phyloP scores from a whole-genome alignment of 2,113 vertebrate species.

The Chionodraco myersi region DNA sequence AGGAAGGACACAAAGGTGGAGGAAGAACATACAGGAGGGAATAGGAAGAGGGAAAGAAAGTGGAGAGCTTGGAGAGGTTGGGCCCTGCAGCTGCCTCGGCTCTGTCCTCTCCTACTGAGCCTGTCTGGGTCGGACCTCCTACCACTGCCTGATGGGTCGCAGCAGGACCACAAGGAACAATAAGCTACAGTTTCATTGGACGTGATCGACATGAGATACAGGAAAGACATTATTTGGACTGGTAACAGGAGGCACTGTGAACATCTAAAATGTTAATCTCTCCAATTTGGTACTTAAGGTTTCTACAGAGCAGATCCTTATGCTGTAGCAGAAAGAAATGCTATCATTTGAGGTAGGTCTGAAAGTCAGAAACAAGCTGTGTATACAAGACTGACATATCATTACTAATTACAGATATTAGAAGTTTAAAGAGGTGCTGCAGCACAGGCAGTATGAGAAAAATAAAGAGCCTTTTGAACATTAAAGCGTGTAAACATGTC shows the following conservation, averaged over 20 bases:
- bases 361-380: too few relatives aligned
- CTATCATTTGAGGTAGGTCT: too few relatives aligned
- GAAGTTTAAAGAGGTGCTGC: too few relatives aligned
- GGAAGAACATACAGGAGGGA: constrained; percentile 26
- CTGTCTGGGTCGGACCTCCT: constrained; percentile 39
- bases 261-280: neutral
- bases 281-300: too few relatives aligned
- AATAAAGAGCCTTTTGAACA: too few relatives aligned
- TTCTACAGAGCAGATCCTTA: too few relatives aligned
- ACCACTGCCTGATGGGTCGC: constrained; percentile 10
- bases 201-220: neutral
- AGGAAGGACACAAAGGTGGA: constrained; percentile 41
- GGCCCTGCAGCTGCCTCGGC: constrained; percentile 37
- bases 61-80: neutral
- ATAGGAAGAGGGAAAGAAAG: neutral
- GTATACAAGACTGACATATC: too few relatives aligned
- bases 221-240: too few relatives aligned
- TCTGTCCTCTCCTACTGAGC: neutral
- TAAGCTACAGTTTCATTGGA: constrained; percentile 9
- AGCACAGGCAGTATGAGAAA: too few relatives aligned
- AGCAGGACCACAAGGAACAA: constrained; percentile 24
- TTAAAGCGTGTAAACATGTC: too few relatives aligned
- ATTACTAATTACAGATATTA: too few relatives aligned
- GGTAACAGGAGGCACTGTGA: neutral
- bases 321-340: too few relatives aligned